Base-by-base conservation (phyloP, 2,113 vertebrate genomes). In the Ascaphus truei region DNA sequence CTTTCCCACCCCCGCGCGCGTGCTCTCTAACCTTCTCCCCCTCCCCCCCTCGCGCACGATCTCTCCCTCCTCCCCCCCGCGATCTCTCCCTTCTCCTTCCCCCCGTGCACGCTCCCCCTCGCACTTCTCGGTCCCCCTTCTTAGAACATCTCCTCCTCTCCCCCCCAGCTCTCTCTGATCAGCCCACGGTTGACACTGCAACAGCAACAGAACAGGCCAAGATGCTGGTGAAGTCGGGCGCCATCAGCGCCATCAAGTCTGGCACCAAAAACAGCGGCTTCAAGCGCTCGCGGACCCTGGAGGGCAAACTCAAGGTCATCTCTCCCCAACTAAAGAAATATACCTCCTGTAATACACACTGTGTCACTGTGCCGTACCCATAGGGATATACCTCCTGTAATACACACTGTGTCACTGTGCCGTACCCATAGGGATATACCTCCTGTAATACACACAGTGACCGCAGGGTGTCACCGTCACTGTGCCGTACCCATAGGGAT, bases 231-330 rank as follows among this genome's bases (percentile, higher is more conserved):
- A 97, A 97, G 75, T 92, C 93, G 0, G 95, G 95, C 7, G 94
- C 93, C 37, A 97, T 97, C 76, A 97, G 94, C 30, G 94, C 94
- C 71, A 96, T 96, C 78, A 96, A 94, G 69, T 94, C 93, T 0
- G 95, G 96, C 72, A 97, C 93, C 79, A 96, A 97, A 79, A 97
- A 95, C 82, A 96, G 93, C 0, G 95, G 95, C 23, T 97, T 97
- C 78, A 96, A 97, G 76, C 91, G 95, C 7, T 97, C 95, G 16
- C 87, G 94, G 29, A 95, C 91, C 22, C 84, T 95, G 53, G 94
- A 97, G 77, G 93, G 93, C 16, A 96, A 97, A 79, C 83, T 94
- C 12, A 97, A 97, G 87, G 95, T 94, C 72, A 76, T 68, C 12
- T 22, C 26, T 33, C 22, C 5, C 23, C 11, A n/a, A 22, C 16